Base-by-base conservation (phyloP, 2,888 invertebrate genomes). In the Calameuta idolon region DNA sequence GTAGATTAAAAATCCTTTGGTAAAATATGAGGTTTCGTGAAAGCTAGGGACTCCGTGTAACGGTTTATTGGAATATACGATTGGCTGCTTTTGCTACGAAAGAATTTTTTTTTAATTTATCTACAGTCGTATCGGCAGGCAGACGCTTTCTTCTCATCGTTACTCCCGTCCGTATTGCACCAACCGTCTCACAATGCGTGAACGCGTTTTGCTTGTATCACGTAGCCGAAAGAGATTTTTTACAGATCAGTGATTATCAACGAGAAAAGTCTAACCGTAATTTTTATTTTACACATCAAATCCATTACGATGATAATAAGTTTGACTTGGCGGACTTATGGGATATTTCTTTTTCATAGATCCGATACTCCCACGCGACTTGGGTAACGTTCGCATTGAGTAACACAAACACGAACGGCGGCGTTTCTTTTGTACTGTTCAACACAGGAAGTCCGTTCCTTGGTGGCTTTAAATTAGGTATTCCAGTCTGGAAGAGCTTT, bases 391-490 rank as follows among this genome's bases (percentile, higher is more conserved):
- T 77, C 73, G 55, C 80, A 81, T 81, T 71, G 80, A 80, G 80
- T 76, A 81, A 81, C 79, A 79, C 80, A 80, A 80, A 76, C 79
- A 81, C 79, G 80, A 69, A 77, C 73, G 33, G 79, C 81, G 81
- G 81, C 77, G 75, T 80, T 77, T 75, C 81, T 81, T 81, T 81
- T 80, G 80, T 77, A 80, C 79, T 79, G 75, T 79, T 74, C 74
- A 74, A 55, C 77, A 77, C 80, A 80, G 81, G 81, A 81, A 81
- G 81, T 77, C 71, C 73, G 34, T 34, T 75, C 55, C 55, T 55
- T 23, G 55, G 23, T 55, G 55, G 23, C 15, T 55, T 55, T 55
- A 55, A 55, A 55, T 55, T 55, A 55, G 23, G 23, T 55, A 55
- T 55, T 55, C 55, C 2, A 55, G 55, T 55, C 55, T 55, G 55